Evolutionary conservation across 2,113 vertebrate species (phyloP), one percentile per base, ranked within the genome.

Genomic region (Plecotus auritus): DNA sequence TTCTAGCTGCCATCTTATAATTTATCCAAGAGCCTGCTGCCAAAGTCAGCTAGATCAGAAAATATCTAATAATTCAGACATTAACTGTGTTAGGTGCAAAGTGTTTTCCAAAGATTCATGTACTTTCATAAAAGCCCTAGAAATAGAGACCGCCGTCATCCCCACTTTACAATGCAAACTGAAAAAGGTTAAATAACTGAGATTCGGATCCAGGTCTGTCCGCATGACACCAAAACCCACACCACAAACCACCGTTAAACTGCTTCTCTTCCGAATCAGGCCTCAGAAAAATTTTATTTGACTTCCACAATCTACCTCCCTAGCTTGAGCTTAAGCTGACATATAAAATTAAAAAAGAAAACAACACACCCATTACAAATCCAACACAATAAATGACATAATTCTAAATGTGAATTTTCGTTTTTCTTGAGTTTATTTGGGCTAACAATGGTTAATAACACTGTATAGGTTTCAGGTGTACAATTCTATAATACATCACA

Each of bases 301-400:
- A 70, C 28, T 72, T 95, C 56, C 17, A 72, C 14, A 78, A 61
- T 5, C 72, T 59, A 66, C 23, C 78, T 82, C 70, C 61, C 67
- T 61, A 77, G 70, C 61, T 83, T 83, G 84, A 77, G 61, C 7
- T 85, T 91, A 93, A 81, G 20, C 8, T 70, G 42, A 95, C 30
- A 64, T n/a, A 89, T 20, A 70, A 94, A 96, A 95, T 90, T 76
- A 61, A 91, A 77, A 77, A 56, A 67, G 88, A 70, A 74, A 42
- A 9, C 72, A 74, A 51, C 11, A 74, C 40, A 85, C n/a, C 7
- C n/a, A 59, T 35, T 35, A 72, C 10, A 91, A 94, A 76, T 28
- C 37, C 32, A 78, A 88, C 54, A 64, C 7, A 61, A 47, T 42
- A 67, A 45, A 30, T 56, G 61, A 90, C 17, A 9, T 72, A 40